Conservation (phyloP, 2,113 vertebrate genomes). For the Sigmodon hispidus region DNA sequence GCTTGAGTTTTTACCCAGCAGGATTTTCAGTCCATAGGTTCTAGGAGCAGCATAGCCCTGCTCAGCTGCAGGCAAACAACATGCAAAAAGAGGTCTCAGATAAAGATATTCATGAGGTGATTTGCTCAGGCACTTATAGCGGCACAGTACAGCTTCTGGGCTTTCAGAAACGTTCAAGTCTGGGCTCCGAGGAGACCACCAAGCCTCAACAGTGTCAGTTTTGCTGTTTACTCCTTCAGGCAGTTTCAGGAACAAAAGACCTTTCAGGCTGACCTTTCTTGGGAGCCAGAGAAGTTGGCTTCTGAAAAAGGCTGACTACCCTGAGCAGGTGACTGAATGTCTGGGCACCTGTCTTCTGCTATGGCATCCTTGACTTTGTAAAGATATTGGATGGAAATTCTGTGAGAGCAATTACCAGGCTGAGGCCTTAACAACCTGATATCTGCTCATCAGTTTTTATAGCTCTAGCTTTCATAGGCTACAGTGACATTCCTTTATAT, state of each 20-base stretch:
- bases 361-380: background rate
- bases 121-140: background rate
- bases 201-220: slow-evolving; percentile 1
- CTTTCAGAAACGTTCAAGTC: background rate
- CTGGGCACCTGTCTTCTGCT: slow-evolving; percentile 21
- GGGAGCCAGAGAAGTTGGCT: background rate
- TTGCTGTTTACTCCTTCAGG: background rate
- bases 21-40: slow-evolving; percentile 78
- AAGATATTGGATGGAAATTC: slow-evolving; percentile 49
- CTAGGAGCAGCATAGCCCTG: slow-evolving; percentile 64
- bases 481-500: slow-evolving; percentile 77
- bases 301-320: background rate
- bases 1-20: slow-evolving; percentile 74
- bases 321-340: background rate
- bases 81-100: slow-evolving; percentile 62
- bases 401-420: slow-evolving; percentile 74
- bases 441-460: slow-evolving; percentile 82
- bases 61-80: slow-evolving; percentile 68
- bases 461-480: slow-evolving; percentile 68
- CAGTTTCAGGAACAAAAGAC: background rate
- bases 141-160: background rate
- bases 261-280: background rate
- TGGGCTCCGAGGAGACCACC: background rate
- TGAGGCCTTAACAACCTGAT: slow-evolving; percentile 66
- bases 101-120: slow-evolving; percentile 10